Percentiles rank a stretch among this genome's conserved stretches.
phyloP scores from a whole-genome alignment of 2,888 invertebrate genomes.

The Carpatolechia fugitivella region DNA sequence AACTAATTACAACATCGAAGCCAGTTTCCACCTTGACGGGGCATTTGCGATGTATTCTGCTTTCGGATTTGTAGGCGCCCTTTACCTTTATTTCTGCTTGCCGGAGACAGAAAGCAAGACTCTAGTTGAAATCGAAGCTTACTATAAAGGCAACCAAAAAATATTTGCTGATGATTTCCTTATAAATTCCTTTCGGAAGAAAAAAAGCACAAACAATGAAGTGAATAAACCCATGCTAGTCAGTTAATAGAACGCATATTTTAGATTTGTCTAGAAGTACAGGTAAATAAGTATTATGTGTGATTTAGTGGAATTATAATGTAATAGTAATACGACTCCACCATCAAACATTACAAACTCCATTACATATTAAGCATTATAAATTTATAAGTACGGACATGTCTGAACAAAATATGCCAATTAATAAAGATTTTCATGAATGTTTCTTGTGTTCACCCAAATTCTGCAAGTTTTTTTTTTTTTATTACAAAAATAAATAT shows the following conservation, averaged over 20 bases:
- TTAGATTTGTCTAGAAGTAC: neutral
- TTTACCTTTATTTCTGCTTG: constrained; percentile 72
- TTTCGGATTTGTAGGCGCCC: constrained; percentile 64
- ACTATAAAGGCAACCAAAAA: constrained; percentile 58
- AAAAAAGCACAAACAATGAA: constrained; percentile 38
- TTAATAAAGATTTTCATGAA: neutral
- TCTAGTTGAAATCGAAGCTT: constrained; percentile 73
- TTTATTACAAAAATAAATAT: too few relatives aligned
- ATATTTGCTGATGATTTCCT: constrained; percentile 68
- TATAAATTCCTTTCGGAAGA: constrained; percentile 61
- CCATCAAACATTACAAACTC: too few relatives aligned
- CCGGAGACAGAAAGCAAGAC: constrained; percentile 78
- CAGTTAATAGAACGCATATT: constrained; percentile 29
- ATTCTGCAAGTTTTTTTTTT: too few relatives aligned
- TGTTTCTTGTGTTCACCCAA: too few relatives aligned
- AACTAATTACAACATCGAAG: constrained; percentile 75
- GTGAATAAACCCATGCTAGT: constrained; percentile 60
- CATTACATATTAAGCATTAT: too few relatives aligned
- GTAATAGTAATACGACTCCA: too few relatives aligned
- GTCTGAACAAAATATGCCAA: too few relatives aligned
- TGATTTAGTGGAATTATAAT: neutral
- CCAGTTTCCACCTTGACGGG: constrained; percentile 65
- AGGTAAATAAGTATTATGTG: too few relatives aligned
- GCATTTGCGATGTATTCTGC: constrained; percentile 68
- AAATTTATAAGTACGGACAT: too few relatives aligned